These are phyloP conservation scores for Andrena trimmerana DNA, from an alignment of 2,888 invertebrate species.

Conservation along the genomic window DNA sequence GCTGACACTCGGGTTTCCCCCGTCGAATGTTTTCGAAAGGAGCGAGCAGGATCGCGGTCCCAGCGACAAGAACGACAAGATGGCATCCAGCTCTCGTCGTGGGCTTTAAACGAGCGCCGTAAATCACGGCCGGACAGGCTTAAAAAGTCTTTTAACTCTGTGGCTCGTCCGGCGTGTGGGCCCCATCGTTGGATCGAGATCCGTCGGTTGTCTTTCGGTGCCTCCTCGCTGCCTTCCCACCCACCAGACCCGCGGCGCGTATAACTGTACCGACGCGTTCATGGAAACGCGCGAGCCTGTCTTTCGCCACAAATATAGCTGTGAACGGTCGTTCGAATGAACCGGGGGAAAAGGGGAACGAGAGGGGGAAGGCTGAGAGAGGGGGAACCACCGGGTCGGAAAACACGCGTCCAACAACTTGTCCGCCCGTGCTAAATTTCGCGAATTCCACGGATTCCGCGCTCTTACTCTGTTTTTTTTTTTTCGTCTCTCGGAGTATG, in stretches of 20 bases:
- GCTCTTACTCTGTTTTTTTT: neutral
- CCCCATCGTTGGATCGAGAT: slow-evolving; percentile 60
- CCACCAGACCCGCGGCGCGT: slow-evolving; percentile 46
- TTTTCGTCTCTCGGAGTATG: neutral
- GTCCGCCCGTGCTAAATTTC: slow-evolving; percentile 28
- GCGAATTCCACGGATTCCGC: slow-evolving; percentile 37
- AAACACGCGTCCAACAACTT: slow-evolving; percentile 21
- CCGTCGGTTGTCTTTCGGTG: slow-evolving; percentile 60
- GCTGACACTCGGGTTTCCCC: slow-evolving; percentile 30
- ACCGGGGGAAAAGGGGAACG: slow-evolving; percentile 3
- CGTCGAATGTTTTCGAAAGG: slow-evolving; percentile 25
- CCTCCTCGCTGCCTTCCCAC: slow-evolving; percentile 63
- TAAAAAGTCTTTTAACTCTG: slow-evolving; percentile 65
- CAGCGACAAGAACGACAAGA: slow-evolving; percentile 43
- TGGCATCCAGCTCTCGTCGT: slow-evolving; percentile 52
- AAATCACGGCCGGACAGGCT: slow-evolving; percentile 66
- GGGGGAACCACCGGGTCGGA: neutral
- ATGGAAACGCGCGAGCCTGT: slow-evolving; percentile 47
- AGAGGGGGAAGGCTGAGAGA: no score
- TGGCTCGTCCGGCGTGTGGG: slow-evolving; percentile 61
- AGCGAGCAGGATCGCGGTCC: slow-evolving; percentile 38
- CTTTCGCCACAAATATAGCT: slow-evolving; percentile 68
- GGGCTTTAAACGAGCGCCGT: slow-evolving; percentile 68
- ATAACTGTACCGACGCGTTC: slow-evolving; percentile 45
- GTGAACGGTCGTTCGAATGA: slow-evolving; percentile 20